These are phyloP conservation scores for Sabellastarte sp. DNA, from an alignment of 2,888 invertebrate genomes.

Conservation along the genomic window DNA sequence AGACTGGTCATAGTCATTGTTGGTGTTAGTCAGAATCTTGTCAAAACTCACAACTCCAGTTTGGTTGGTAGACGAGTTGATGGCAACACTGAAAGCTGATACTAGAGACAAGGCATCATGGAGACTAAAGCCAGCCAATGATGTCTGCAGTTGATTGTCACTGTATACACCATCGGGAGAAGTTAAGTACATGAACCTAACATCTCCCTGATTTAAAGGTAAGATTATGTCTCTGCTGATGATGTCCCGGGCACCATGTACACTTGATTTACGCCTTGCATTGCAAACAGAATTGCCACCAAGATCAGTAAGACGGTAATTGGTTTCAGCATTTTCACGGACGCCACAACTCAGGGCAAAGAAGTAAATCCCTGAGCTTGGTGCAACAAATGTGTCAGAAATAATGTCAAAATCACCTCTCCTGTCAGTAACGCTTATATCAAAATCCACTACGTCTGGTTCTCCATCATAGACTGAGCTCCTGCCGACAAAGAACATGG, in stretches of 20 bases:
- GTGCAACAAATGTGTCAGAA: neutral
- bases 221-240: neutral
- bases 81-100: neutral
- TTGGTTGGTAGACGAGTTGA: neutral
- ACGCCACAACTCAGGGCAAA: neutral
- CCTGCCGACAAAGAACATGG: neutral
- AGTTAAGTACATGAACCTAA: neutral
- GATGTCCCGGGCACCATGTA: neutral
- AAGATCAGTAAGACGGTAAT: no score
- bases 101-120: neutral
- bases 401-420: neutral
- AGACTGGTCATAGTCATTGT: neutral
- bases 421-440: neutral
- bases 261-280: neutral
- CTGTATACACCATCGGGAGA: neutral
- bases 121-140: neutral
- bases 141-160: neutral
- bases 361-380: neutral
- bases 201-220: neutral
- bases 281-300: neutral
- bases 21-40: neutral
- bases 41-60: neutral
- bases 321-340: neutral
- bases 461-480: neutral
- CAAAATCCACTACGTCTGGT: neutral